Base-by-base conservation (phyloP, 92 coral and sea anemone species). In the Phenganax stokvisi region DNA sequence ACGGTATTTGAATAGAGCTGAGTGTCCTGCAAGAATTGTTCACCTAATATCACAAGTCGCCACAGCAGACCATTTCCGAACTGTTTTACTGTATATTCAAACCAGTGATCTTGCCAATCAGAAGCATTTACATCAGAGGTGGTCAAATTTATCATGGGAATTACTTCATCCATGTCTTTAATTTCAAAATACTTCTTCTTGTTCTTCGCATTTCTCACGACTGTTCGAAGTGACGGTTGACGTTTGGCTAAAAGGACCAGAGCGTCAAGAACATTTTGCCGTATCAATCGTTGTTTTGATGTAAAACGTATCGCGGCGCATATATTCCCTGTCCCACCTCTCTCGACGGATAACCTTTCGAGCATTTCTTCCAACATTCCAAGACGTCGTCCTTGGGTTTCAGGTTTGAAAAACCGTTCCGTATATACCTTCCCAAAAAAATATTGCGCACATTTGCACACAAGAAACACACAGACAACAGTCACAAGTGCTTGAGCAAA, bases 201-300 rank as follows among this genome's bases (percentile, higher is more conserved):
- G 8, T 54, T 51, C 7, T 6, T 44, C 10, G 54, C 10, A 8
- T 51, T 75, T 75, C 28, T 51, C 8, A 75, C 57, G 3, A 57
- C 25, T 57, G 80, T 52, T 75, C 80, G 61, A 30, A 75, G 67
- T 67, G 57, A n/a, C 8, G 80, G 80, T 56, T 75, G 80, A 56
- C 80, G 80, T 29, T 75, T 75, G 8, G 80, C 66, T 17, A 75
- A 75, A 47, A 75, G 20, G 66, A 75, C 66, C 51, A 75, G 51
- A 57, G 80, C 80, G 8, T 75, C 67, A 20, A 11, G 51, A 17
- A 75, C 80, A n/a, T 57, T 47, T 4, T 56, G n/a, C 3, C 57
- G n/a, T 25, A 31, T 0, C 15, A 75, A 67, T 20, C 63, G 25
- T 20, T 58, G 61, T 44, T 75, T 44, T 17, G 80, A 75, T 10